Base-by-base conservation (phyloP, 2,797 vertebrate genomes). In the Enteromius thamalakanensis region DNA sequence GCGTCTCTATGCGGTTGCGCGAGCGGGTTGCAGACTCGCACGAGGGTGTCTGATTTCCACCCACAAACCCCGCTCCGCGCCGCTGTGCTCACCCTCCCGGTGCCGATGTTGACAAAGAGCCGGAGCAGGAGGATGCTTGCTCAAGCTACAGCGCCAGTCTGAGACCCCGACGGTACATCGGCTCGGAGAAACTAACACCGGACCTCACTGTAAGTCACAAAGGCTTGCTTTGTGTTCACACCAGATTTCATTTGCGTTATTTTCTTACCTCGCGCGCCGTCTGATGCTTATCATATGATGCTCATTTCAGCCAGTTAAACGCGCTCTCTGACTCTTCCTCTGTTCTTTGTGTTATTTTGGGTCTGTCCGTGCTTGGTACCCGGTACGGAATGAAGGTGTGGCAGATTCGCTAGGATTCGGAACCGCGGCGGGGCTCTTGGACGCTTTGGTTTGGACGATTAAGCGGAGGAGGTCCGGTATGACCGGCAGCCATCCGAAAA, bases 231-330 rank as follows among this genome's bases (percentile, higher is more conserved):
- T 95, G 93, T 95, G 90, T 91, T 90, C 86, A 87, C 70, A 85
- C 83, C 79, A 62, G 88, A 82, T 76, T 71, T 88, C 72, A 84
- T 89, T 83, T 75, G 91, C 89, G 84, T 91, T 92, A 90, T 40
- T 86, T 90, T 88, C 81, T 88, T 86, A 89, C 88, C 87, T 90
- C 87, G 47, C 87, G 87, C 55, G 80, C 88, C 89, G 90, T 92
- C 91, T 94, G 92, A 93, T 93, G 84, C 90, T 83, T 90, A 93
- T 95, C 94, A 95, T 95, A 94, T 94, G 94, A 95, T 92, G 92
- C 87, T 92, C 86, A 90, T 93, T 92, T 93, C 72, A 89, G 84
- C 82, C 85, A 85, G 90, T 93, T 58, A 69, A 86, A 88, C 87
- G 79, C 92, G 91, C 92, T 91, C 91, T 88, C 91, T 91, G 84